Evolutionary conservation across 2,113 vertebrate genomes (phyloP), one percentile per base, ranked within the genome.

Genomic region (Bolborhynchus lineola): DNA sequence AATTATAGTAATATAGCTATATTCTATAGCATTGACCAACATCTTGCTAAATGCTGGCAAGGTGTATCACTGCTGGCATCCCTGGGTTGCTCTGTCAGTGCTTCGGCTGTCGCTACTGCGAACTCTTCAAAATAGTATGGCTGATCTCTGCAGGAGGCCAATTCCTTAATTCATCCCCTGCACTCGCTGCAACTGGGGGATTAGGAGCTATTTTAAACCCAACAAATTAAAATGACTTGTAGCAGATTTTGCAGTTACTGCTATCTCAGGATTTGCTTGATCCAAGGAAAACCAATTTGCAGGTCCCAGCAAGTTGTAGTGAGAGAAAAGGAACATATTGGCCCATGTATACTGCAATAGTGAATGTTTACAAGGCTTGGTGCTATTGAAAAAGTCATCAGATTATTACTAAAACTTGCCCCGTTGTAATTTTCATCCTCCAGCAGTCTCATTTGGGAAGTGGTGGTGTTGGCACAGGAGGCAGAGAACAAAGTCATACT

Each of bases 281-380:
- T 60, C 69, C 55, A 77, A 65, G 41, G 16, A 79, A 91, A 90
- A 69, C 0, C 19, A 70, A 41, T 75, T 88, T 55, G 41, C 72
- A 53, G 17, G 59, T 86, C 47, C 72, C 33, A 59, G 72, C 5
- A 72, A 57, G 72, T 7, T n/a, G 29, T 14, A 26, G 13, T 2
- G 39, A 37, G 52, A 70, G 46, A 29, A 28, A 46, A 33, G 59
- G 47, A 46, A 76, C 42, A 39, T 7, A 4, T 20, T 15, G n/a
- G 13, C 7, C 23, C 39, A 21, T 0, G 2, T 7, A 16, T 16
- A 7, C 35, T 19, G 29, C 35, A 31, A 15, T 1, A 41, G 19
- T 3, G 0, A n/a, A 6, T 9, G 37, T 37, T 46, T 46, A 26
- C 16, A 57, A 46, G 31, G 18, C 28, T 14, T 16, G 25, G 41